These are phyloP conservation scores for Scytalopus superciliaris DNA, from an alignment of 2,113 vertebrate genomes.

Conservation along the genomic window DNA sequence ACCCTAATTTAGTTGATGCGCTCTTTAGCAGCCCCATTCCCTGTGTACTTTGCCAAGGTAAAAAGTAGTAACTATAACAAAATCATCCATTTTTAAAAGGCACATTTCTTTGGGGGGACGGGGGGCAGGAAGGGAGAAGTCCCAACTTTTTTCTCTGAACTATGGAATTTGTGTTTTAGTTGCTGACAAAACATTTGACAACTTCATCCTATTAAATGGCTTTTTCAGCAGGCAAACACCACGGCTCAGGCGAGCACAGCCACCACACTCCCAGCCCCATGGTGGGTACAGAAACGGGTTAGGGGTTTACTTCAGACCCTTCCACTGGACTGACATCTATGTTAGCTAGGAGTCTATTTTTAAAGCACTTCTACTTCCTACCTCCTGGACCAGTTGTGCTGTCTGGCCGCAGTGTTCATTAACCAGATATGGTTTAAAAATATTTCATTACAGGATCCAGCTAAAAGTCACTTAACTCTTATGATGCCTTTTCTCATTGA, in stretches of 20 bases:
- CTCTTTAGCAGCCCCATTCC: slow-evolving; percentile 57
- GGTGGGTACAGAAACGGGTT: background rate
- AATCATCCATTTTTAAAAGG: slow-evolving; percentile 2
- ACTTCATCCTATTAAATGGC: background rate
- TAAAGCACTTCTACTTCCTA: background rate
- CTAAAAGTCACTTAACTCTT: slow-evolving; percentile 31
- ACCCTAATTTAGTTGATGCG: slow-evolving; percentile 83
- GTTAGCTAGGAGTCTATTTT: background rate
- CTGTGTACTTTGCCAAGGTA: slow-evolving; percentile 21
- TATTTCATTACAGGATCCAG: background rate
- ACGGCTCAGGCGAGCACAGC: fast-evolving
- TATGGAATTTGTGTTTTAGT: background rate
- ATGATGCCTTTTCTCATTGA: background rate
- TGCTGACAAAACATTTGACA: background rate
- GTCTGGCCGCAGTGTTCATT: background rate
- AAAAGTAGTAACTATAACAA: slow-evolving; percentile 43
- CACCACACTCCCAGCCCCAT: fast-evolving
- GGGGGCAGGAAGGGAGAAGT: too few relatives aligned
- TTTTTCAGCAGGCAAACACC: background rate
- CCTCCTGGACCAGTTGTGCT: background rate
- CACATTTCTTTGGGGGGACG: background rate
- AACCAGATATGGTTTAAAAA: background rate
- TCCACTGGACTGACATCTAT: background rate
- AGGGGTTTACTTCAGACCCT: background rate
- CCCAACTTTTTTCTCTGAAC: background rate